Conservation (phyloP, 1,140 invertebrate genomes). For the Matsumurasca onukii region DNA sequence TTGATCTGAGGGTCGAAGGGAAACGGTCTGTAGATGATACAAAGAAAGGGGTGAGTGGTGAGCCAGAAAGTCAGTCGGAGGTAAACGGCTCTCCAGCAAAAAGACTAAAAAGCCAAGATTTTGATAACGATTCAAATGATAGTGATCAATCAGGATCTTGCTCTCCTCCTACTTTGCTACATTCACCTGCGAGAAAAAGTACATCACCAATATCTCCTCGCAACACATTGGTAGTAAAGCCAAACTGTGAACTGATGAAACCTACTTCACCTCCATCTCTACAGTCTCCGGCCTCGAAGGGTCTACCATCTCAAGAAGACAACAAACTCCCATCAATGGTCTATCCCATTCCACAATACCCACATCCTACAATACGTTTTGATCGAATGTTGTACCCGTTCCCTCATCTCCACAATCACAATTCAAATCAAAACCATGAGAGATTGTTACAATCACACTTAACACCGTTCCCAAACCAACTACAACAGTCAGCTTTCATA, state of each 20-base stretch:
- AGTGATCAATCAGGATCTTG: neutral
- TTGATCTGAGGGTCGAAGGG: slow-evolving; percentile 67
- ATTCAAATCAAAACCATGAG: slow-evolving; percentile 39
- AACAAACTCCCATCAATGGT: slow-evolving; percentile 60
- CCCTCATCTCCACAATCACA: slow-evolving; percentile 53
- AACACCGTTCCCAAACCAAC: slow-evolving; percentile 41
- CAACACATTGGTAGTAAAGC: neutral
- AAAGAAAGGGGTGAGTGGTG: neutral
- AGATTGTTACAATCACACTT: slow-evolving; percentile 38
- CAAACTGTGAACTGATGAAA: neutral
- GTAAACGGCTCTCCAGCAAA: neutral
- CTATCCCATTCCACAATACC: slow-evolving; percentile 75
- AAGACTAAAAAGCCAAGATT: neutral
- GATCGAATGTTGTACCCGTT: slow-evolving; percentile 52
- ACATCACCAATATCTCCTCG: neutral
- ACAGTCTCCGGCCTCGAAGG: neutral
- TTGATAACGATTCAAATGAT: neutral
- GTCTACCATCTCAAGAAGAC: slow-evolving; percentile 31
- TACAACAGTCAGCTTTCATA: slow-evolving; percentile 68
- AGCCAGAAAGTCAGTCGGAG: neutral
- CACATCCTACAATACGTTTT: slow-evolving; percentile 71
- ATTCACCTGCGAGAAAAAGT: neutral
- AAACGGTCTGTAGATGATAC: slow-evolving; percentile 34
- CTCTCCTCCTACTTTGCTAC: neutral
- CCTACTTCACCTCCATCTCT: neutral